Conservation (phyloP, 2,888 invertebrate genomes). For the Schizaphis graminum region DNA sequence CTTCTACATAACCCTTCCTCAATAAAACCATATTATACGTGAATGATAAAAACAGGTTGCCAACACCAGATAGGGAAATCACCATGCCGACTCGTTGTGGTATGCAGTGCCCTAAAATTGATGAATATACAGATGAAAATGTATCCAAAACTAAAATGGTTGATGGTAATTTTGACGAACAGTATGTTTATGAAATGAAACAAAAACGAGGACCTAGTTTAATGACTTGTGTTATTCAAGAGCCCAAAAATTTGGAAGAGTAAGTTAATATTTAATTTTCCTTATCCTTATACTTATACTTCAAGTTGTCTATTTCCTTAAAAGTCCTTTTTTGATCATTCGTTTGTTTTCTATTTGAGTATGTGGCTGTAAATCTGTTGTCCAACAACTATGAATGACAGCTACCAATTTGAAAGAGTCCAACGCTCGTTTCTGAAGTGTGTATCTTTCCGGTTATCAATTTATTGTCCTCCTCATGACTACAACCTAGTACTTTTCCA, state of each 20-base stretch:
- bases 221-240: constrained; percentile 61
- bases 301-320: no score
- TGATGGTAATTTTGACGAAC: constrained; percentile 40
- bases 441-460: no score
- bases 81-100: constrained; percentile 61
- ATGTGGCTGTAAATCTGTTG: no score
- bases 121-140: constrained; percentile 31
- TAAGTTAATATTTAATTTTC: constrained; percentile 56
- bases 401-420: no score
- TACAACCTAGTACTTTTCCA: no score
- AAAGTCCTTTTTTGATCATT: no score
- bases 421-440: no score
- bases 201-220: constrained; percentile 63
- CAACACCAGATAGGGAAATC: constrained; percentile 61
- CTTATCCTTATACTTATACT: no score
- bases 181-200: constrained; percentile 65
- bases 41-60: constrained; percentile 63
- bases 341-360: no score
- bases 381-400: no score
- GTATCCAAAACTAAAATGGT: constrained; percentile 37
- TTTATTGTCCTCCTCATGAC: no score
- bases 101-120: constrained; percentile 43
- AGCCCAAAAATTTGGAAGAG: constrained; percentile 56
- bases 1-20: constrained; percentile 59
- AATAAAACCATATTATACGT: constrained; percentile 59